A percentile compares a stretch with the other conserved stretches of the same genome.
These are phyloP conservation scores for Yponomeuta malinellus DNA, from an alignment of 2,888 invertebrate genomes.

Conservation along the genomic window DNA sequence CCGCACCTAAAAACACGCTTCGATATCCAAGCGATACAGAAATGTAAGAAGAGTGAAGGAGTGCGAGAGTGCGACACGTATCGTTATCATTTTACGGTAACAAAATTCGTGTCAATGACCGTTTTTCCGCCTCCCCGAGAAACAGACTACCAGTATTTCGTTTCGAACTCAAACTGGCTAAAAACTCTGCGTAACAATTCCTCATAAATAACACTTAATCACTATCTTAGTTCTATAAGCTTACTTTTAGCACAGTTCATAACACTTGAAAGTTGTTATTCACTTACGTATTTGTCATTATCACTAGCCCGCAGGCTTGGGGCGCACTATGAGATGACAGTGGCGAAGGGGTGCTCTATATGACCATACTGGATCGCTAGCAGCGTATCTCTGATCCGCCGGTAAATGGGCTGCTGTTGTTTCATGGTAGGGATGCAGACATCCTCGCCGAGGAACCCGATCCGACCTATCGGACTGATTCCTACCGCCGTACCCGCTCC, in stretches of 20 bases:
- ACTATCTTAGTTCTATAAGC: neutral
- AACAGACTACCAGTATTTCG: neutral
- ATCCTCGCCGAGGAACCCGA: constrained; percentile 83
- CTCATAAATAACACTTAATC: neutral
- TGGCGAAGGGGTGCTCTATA: constrained; percentile 87
- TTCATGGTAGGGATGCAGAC: constrained; percentile 84
- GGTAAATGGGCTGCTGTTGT: constrained; percentile 82
- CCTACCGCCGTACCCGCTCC: constrained; percentile 98
- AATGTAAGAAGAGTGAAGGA: too few relatives aligned
- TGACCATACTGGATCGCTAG: constrained; percentile 94
- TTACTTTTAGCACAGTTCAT: neutral
- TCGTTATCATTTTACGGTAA: too few relatives aligned
- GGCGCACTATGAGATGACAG: constrained; percentile 58
- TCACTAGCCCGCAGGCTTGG: neutral
- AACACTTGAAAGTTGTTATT: neutral
- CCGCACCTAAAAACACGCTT: too few relatives aligned
- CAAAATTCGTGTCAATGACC: too few relatives aligned
- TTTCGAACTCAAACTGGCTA: neutral
- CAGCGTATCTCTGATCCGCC: constrained; percentile 83
- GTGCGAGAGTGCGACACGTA: too few relatives aligned
- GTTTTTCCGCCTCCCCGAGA: too few relatives aligned
- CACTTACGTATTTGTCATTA: constrained; percentile 6
- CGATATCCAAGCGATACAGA: too few relatives aligned
- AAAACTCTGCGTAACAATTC: neutral
- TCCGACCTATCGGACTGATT: constrained; percentile 92